Evolutionary conservation across 2,113 vertebrate genomes (phyloP).

Genomic region (Australoheros scitulus): DNA sequence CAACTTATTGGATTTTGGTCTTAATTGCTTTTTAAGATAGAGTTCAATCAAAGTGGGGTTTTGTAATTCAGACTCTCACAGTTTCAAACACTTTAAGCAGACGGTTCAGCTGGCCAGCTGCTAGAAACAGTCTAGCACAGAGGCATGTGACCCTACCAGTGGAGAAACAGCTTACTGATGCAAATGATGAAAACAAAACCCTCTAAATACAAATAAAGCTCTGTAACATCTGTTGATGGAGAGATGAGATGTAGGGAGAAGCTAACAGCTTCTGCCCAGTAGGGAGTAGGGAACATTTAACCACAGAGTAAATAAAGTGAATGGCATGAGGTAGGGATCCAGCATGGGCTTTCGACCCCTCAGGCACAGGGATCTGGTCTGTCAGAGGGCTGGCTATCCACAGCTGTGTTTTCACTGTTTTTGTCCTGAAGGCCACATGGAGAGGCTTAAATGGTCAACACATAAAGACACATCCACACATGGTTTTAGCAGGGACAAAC

Average conservation of each 20-base stretch:
- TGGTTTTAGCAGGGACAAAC: background rate
- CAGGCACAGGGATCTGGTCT: slow-evolving; percentile 38
- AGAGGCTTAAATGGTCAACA: slow-evolving; percentile 46
- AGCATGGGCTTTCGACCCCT: slow-evolving; percentile 50
- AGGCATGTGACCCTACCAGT: slow-evolving; percentile 51
- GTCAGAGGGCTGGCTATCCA: slow-evolving; percentile 44
- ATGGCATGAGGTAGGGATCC: slow-evolving; percentile 54
- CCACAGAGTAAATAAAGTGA: slow-evolving; percentile 64
- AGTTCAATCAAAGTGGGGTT: background rate
- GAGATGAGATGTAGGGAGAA: slow-evolving; percentile 24
- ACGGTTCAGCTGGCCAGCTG: slow-evolving; percentile 51
- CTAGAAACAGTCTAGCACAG: slow-evolving; percentile 48
- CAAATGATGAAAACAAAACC: slow-evolving; percentile 68
- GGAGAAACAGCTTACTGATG: slow-evolving; percentile 62
- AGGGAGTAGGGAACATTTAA: slow-evolving; percentile 53
- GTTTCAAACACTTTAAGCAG: background rate
- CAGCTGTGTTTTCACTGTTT: slow-evolving; percentile 81
- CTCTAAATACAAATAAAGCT: slow-evolving; percentile 71
- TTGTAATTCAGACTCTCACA: background rate
- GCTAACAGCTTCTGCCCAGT: slow-evolving; percentile 52
- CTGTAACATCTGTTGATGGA: slow-evolving; percentile 60
- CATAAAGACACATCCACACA: background rate
- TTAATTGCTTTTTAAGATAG: background rate
- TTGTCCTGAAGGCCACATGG: slow-evolving; percentile 64
- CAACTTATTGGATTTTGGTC: background rate